Evolutionary conservation across 2,797 vertebrate genomes (phyloP).

Genomic region (Ceyx erithaca): DNA sequence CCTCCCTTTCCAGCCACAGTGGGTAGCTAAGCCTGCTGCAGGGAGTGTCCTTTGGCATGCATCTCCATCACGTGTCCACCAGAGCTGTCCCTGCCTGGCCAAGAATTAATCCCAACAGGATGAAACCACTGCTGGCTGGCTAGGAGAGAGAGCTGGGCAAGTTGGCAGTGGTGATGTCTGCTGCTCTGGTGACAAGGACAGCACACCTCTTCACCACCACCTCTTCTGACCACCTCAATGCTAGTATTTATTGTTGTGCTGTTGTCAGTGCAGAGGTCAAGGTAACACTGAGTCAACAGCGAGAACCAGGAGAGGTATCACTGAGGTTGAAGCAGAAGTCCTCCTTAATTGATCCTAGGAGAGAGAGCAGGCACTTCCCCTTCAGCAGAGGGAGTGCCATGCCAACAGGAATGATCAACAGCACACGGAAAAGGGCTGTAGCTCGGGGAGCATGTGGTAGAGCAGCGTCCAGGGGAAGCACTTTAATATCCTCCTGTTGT

Average conservation of each 20-base stretch:
- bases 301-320: not conserved
- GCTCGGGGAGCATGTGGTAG: not conserved
- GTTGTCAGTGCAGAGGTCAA: not conserved
- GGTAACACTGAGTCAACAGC: not conserved
- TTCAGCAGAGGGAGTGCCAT: not conserved
- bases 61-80: not conserved
- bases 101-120: not conserved
- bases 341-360: not conserved
- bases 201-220: rapidly evolving
- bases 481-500: not conserved
- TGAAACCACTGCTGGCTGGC: not conserved
- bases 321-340: not conserved
- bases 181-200: not conserved
- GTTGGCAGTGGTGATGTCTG: not conserved
- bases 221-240: not conserved
- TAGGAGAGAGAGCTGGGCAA: not conserved
- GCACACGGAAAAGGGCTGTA: not conserved
- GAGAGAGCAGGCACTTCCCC: not conserved
- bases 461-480: not conserved
- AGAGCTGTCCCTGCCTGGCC: not conserved
- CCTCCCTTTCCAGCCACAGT: not conserved
- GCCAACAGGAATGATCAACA: not conserved
- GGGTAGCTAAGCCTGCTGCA: not conserved
- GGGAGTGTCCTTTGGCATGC: rapidly evolving
- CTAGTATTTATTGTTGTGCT: not conserved